A percentile compares a stretch with the other conserved stretches of the same genome.
Conservation (phyloP, 2,113 vertebrate species). For the Psephotus haematonotus region DNA sequence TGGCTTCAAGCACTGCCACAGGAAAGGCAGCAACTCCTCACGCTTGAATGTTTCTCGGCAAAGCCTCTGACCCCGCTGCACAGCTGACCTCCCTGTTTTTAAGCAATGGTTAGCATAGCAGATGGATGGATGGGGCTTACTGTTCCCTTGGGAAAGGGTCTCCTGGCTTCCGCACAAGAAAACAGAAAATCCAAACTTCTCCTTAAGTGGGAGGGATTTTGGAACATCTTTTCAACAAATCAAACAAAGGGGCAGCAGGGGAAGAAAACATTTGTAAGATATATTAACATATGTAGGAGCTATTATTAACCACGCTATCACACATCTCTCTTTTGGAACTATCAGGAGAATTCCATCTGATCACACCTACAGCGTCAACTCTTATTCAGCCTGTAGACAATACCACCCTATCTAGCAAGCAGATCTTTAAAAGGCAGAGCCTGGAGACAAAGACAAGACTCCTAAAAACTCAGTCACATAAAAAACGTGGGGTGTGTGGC, state of each 20-base stretch:
- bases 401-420: not conserved
- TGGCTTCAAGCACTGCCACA: conserved; percentile 28
- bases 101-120: not conserved
- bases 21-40: conserved; percentile 32
- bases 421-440: not conserved
- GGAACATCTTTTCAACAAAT: not conserved
- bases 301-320: not conserved
- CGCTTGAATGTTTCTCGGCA: not conserved
- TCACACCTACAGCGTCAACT: not conserved
- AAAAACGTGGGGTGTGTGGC: not conserved
- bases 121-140: not conserved
- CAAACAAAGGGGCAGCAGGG: not conserved
- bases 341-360: not conserved
- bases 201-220: not conserved
- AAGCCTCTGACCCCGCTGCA: not conserved
- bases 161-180: not conserved
- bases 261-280: not conserved
- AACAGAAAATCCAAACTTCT: not conserved
- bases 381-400: not conserved
- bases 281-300: not conserved
- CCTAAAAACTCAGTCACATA: not conserved
- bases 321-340: not conserved
- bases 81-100: not conserved
- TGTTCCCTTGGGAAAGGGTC: not conserved
- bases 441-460: not conserved